phyloP scores from a whole-genome alignment of 2,888 invertebrate genomes.

The Toxonevra muliebris region DNA sequence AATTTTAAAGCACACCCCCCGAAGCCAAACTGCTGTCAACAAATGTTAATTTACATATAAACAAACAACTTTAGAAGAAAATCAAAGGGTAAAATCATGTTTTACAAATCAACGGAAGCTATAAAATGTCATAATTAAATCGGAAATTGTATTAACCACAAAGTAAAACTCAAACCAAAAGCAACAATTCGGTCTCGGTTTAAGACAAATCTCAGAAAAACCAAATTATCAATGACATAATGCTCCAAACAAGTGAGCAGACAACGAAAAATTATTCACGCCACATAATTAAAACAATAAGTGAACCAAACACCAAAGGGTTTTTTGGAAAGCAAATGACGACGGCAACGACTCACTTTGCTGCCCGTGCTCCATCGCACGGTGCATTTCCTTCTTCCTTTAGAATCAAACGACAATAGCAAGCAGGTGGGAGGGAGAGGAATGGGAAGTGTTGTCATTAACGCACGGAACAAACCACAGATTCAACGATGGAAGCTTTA shows the following conservation, averaged over 20 bases:
- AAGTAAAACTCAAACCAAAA: slow-evolving; percentile 17
- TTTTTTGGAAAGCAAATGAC: slow-evolving; percentile 14
- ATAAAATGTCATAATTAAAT: slow-evolving; percentile 35
- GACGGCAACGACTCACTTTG: no score
- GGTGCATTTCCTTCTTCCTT: slow-evolving; percentile 22
- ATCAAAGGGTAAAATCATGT: slow-evolving; percentile 9
- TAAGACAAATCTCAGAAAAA: slow-evolving; percentile 12
- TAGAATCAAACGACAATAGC: slow-evolving; percentile 27
- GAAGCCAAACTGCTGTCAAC: no score
- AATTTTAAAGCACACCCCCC: no score
- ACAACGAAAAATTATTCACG: slow-evolving; percentile 52
- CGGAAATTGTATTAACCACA: slow-evolving; percentile 39
- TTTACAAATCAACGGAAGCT: slow-evolving; percentile 2
- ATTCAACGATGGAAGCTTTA: slow-evolving; percentile 51
- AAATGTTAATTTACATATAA: no score
- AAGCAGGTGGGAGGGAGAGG: slow-evolving; percentile 19
- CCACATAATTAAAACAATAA: slow-evolving; percentile 58
- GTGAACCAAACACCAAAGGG: slow-evolving; percentile 38
- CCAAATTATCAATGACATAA: slow-evolving; percentile 48
- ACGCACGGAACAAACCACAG: slow-evolving; percentile 8
- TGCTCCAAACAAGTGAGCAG: slow-evolving; percentile 3
- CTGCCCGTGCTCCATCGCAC: no score
- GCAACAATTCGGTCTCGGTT: background rate
- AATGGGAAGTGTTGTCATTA: slow-evolving; percentile 30
- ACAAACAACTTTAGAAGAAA: background rate